phyloP scores from a whole-genome alignment of 2,113 vertebrate species.

The Passer montanus region DNA sequence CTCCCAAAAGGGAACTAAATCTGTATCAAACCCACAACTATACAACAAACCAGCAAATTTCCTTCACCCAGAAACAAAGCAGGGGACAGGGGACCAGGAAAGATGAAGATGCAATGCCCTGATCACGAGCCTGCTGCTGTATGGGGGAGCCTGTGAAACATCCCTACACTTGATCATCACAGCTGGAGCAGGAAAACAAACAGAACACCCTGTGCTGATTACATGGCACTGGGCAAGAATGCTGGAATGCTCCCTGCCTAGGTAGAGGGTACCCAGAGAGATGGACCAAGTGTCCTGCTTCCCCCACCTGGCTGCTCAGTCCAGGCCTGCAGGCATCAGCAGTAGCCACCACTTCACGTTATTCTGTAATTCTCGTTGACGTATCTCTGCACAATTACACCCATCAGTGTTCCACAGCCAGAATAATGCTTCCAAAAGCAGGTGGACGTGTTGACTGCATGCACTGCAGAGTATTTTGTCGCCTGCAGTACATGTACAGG shows the following conservation, averaged over 20 bases:
- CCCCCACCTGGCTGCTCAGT: fast-evolving
- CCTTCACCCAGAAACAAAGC: background rate
- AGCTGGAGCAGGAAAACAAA: background rate
- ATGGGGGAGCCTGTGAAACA: background rate
- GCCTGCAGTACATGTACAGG: fast-evolving
- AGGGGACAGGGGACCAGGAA: background rate
- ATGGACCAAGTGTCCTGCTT: background rate
- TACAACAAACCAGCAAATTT: background rate
- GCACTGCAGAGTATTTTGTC: background rate
- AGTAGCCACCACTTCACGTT: background rate
- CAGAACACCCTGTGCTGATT: background rate
- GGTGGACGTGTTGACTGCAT: background rate
- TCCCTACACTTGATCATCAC: background rate
- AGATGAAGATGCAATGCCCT: background rate
- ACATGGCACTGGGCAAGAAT: background rate
- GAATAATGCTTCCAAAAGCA: background rate
- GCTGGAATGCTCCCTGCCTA: background rate
- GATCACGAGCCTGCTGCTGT: background rate
- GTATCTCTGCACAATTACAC: background rate
- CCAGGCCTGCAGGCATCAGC: background rate
- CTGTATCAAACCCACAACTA: background rate
- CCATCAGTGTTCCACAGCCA: background rate
- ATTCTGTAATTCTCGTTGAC: background rate
- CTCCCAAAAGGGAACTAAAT: background rate
- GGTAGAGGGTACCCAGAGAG: background rate